These are phyloP conservation scores for Hydrozoanthus tunicans DNA, from an alignment of 64 coral and sea anemone species.

Conservation along the genomic window DNA sequence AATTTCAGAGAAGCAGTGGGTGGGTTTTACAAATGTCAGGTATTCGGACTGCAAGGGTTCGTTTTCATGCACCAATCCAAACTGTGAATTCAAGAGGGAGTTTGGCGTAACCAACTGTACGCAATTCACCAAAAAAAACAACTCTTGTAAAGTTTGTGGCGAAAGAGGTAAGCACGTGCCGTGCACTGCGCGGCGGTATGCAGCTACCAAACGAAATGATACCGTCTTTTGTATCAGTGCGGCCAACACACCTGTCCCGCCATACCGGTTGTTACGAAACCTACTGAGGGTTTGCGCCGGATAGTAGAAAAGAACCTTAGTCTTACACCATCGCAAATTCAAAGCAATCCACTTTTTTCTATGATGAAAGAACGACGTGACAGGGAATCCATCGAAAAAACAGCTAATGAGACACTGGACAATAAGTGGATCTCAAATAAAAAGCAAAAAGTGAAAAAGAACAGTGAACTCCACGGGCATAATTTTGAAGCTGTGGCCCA, in stretches of 20 bases:
- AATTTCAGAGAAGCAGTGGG: conserved; percentile 13
- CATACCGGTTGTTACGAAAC: conserved; percentile 3
- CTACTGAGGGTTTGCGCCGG: conserved; percentile 1
- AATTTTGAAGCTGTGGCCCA: conserved; percentile 48
- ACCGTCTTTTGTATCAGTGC: conserved; percentile 37
- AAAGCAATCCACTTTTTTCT: conserved; percentile 22
- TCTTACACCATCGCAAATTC: conserved; percentile 42
- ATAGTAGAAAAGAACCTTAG: conserved; percentile 15
- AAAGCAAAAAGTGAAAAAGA: conserved; percentile 23
- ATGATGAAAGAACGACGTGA: neutral
- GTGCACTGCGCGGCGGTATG: neutral
- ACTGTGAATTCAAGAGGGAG: conserved; percentile 42
- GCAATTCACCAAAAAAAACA: neutral
- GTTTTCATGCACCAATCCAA: conserved; percentile 30
- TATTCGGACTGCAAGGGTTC: conserved; percentile 65
- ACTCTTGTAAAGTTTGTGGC: neutral
- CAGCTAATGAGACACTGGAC: neutral
- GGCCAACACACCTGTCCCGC: conserved; percentile 58
- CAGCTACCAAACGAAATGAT: neutral
- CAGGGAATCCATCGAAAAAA: neutral
- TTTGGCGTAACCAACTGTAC: neutral
- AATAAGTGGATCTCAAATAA: conserved; percentile 43
- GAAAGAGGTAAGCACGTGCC: neutral
- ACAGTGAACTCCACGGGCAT: conserved; percentile 28
- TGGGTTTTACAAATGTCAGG: neutral